Base-by-base conservation (phyloP, 2,113 vertebrate species). In the Calyptomena viridis region DNA sequence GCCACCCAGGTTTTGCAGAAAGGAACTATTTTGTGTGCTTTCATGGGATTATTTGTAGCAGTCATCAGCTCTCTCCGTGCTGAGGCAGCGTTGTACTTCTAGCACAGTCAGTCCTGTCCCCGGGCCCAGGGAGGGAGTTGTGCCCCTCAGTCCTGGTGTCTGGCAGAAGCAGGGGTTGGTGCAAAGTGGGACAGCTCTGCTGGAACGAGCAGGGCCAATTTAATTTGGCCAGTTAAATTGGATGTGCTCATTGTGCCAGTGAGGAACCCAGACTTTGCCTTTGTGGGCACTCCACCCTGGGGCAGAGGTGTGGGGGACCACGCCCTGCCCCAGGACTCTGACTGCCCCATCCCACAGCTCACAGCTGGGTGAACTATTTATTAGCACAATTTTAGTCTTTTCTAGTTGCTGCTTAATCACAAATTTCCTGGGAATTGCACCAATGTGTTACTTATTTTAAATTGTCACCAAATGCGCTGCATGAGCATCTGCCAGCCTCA, bases 111-210 rank as follows among this genome's bases (percentile, higher is more conserved):
- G 5, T 8, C 4, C 0, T 1, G 30, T 10, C 82, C 68, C 37
- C 4, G 39, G 23, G 28, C 53, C 76, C 37, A 12, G 35, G 8
- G 33, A 19, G 9, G 0, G 31, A 35, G 78, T 60, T 12, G 37
- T 37, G 86, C 37, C 44, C 27, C 66, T 69, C 72, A 40, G 1
- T 30, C n/a, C 37, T 14, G 56, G 21, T 8, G 68, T 31, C 27
- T 30, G 46, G 8, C 68, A 28, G 91, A 37, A 40, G 85, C 24
- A 64, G 55, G 59, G 20, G 21, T 8, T 68, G 5, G 1, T 2
- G 52, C 62, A 62, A 95, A 95, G 44, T 95, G 95, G 93, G 91
- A 50, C 91, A 95, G 84, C 77, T 40, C 81, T 59, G 73, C 80
- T 31, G 84, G n/a, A 80, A 58, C 0, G 2, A 77, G 86, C 28